Base-by-base conservation (phyloP, 2,113 vertebrate genomes). In the Columbina picui region DNA sequence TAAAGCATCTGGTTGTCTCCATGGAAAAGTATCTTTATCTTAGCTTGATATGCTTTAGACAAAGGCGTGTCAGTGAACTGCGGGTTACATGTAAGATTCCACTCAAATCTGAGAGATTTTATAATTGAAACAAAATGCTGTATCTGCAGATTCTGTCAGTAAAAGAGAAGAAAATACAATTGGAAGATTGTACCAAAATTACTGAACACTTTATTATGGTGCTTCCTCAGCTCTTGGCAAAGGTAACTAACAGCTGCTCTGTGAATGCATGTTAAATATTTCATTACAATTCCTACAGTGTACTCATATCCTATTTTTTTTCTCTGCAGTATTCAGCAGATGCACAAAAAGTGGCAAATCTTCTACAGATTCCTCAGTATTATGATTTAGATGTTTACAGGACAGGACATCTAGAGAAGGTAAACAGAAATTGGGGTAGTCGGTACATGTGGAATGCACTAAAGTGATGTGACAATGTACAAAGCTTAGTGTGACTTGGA, bases 351-450 rank as follows among this genome's bases (percentile, higher is more conserved):
- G 97, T 98, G 87, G 96, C 98, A 70, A 98, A 97, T 61, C 98
- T 99, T 86, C 97, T 99, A 91, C 98, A 97, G 97, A 98, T 99
- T 91, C 98, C 98, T 75, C 99, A 98, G 92, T 98, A 98, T 96
- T 99, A 98, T 63, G 94, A 98, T 96, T 93, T 97, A n/a, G 98
- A 98, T 45, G 84, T 97, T 94, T 98, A 96, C 49, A 91, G 74
- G 34, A 89, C 79, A 1, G 96, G 93, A 85, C 94, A 87, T 95
- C 93, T 98, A 56, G 96, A 98, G 63, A 96, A 97, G 97, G 98
- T 98, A 80, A 96, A 81, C 79, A 76, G 39, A 41, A 89, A 67
- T 82, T 65, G 77, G 53, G 30, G 14, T 45, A 49, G 52, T 84
- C 0, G 0, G 12, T 84, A 82, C 50, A 14, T 19, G 23, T 77